Base-by-base conservation (phyloP, 2,797 vertebrate genomes). In the Schizopygopsis pylzovi region DNA sequence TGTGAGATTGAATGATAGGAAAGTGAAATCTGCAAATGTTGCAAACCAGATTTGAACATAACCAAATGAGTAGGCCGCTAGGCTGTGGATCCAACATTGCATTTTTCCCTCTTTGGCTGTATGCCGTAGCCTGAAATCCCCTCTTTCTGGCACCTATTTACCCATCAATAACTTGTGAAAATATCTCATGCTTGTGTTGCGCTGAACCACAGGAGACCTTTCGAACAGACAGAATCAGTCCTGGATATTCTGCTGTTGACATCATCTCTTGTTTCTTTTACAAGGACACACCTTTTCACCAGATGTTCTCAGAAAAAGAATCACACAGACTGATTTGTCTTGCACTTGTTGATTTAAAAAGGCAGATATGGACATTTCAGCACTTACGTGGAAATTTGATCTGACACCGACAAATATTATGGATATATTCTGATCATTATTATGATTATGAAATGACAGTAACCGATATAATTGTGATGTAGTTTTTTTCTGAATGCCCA, bases 291-390 rank as follows among this genome's bases (percentile, higher is more conserved):
- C 80, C 80, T 86, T 86, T 70, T 22, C 9, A 1, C 72, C 79
- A 86, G 85, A 86, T 86, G 85, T 86, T 79, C 77, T 59, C 80
- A 65, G 71, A 73, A 68, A 33, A 25, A 33, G 33, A 76, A 76
- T 68, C 63, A 2, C 37, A 65, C 18, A 11, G 25, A 52, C 28
- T n/a, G 28, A n/a, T 20, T 65, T 63, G n/a, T 37, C 13, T 39
- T 71, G 45, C 22, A 12, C 13, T 71, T 65, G 25, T 65, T 45
- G 59, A 47, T 61, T 79, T 79, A 1, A 77, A 77, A 54, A 56
- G 20, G 20, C 33, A 77, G 49, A 54, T 56, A 37, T 37, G 11
- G 18, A 22, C 18, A 76, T 54, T 52, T 52, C 61, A 52, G 16
- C 15, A 49, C 78, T 65, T 10, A 54, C 10, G 22, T 54, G 28